Evolutionary conservation across 2,797 vertebrate genomes (phyloP).

Genomic region (Pseudomugil gertrudae): DNA sequence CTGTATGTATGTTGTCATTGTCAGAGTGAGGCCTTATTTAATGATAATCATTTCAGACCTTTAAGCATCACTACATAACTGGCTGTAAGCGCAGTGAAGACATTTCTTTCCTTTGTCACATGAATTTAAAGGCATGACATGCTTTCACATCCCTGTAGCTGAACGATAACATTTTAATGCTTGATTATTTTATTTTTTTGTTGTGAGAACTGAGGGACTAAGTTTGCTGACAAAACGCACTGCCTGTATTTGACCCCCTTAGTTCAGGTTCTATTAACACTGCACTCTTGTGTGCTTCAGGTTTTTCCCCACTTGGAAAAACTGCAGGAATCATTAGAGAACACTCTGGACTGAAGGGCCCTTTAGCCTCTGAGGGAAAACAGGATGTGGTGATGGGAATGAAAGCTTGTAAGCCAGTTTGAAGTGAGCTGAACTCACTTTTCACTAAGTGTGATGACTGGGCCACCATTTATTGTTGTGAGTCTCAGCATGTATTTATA

Average conservation of each 20-base stretch:
- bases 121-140: slow-evolving; percentile 4
- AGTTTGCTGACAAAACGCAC: slow-evolving; percentile 2
- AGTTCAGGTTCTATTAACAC: slow-evolving; percentile 7
- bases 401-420: slow-evolving; percentile 23
- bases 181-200: slow-evolving; percentile 1
- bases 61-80: slow-evolving; percentile 59
- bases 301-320: slow-evolving; percentile 15
- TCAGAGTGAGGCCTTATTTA: slow-evolving; percentile 69
- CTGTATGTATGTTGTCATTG: slow-evolving; percentile 50
- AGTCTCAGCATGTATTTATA: slow-evolving; percentile 61
- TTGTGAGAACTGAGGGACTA: neutral
- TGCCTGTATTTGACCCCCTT: neutral
- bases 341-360: slow-evolving; percentile 10
- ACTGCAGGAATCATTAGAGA: slow-evolving; percentile 19
- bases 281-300: slow-evolving; percentile 29
- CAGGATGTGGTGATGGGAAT: slow-evolving; percentile 34
- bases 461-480: slow-evolving; percentile 36
- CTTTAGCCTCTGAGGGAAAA: slow-evolving; percentile 15
- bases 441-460: slow-evolving; percentile 32
- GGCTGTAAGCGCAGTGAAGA: slow-evolving; percentile 12
- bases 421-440: slow-evolving; percentile 12
- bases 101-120: slow-evolving; percentile 5
- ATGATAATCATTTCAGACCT: slow-evolving; percentile 55
- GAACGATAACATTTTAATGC: slow-evolving; percentile 8
- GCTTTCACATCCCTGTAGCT: slow-evolving; percentile 17